These are phyloP conservation scores for Drosophila buzzatii DNA, from an alignment of 2,888 invertebrate genomes.

Conservation along the genomic window DNA sequence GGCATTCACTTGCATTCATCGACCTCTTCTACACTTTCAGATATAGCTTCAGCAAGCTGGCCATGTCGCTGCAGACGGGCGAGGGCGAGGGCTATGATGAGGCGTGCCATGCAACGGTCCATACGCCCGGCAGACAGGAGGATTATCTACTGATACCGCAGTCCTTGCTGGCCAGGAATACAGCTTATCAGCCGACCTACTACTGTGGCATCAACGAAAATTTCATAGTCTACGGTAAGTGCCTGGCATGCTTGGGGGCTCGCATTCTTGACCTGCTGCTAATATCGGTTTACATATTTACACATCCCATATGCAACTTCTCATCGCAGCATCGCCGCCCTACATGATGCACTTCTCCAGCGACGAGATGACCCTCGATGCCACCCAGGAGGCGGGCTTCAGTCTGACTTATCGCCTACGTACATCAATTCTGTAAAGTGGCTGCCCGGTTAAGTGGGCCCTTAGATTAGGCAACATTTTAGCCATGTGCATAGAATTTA, in stretches of 20 bases:
- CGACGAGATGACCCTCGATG: conserved; percentile 84
- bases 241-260: neutral
- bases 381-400: conserved; percentile 80
- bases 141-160: conserved; percentile 87
- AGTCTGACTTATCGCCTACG: conserved; percentile 75
- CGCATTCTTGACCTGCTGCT: conserved; percentile 25
- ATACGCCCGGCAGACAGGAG: conserved; percentile 85
- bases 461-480: conserved; percentile 48
- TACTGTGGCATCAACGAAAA: conserved; percentile 82
- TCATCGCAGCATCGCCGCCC: conserved; percentile 86
- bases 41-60: conserved; percentile 70
- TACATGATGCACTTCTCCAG: conserved; percentile 87
- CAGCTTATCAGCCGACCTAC: conserved; percentile 78
- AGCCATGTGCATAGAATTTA: conserved; percentile 55
- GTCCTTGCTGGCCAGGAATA: conserved; percentile 82
- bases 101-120: conserved; percentile 86
- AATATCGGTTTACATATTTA: conserved; percentile 11
- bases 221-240: conserved; percentile 67
- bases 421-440: conserved; percentile 54
- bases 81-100: conserved; percentile 84
- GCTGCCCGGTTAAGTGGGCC: conserved; percentile 37
- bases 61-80: conserved; percentile 67
- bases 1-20: neutral
- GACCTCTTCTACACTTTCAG: conserved; percentile 45
- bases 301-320: conserved; percentile 37